Evolutionary conservation across 2,888 invertebrate species (phyloP).

Genomic region (Dryococelus australis): DNA sequence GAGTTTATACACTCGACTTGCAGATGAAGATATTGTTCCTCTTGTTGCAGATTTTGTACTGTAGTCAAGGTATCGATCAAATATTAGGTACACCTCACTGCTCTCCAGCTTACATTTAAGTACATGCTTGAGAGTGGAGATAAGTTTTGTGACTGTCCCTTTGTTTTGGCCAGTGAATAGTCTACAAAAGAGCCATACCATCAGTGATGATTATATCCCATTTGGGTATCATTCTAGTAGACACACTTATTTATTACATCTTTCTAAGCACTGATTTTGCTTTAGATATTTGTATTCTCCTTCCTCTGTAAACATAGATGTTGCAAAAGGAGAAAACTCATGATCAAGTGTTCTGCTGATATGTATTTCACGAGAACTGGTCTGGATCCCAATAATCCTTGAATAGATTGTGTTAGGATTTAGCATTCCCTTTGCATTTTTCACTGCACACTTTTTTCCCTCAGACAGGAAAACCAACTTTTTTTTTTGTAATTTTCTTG

Average conservation of each 20-base stretch:
- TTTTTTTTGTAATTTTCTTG: too few species aligned
- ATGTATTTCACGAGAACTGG: neutral
- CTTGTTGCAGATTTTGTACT: conserved; percentile 19
- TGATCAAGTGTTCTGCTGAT: neutral
- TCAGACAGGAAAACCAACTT: neutral
- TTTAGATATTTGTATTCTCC: neutral
- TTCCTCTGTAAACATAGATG: neutral
- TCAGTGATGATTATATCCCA: neutral
- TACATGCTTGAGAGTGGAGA: neutral
- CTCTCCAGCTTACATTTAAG: neutral
- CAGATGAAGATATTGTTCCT: conserved; percentile 5
- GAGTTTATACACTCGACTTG: neutral
- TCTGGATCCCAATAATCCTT: neutral
- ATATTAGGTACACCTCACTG: conserved; percentile 6
- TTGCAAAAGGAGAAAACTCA: neutral
- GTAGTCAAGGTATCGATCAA: neutral
- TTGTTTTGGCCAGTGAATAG: neutral
- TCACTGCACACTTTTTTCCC: neutral
- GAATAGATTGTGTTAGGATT: neutral
- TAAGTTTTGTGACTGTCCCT: too few species aligned
- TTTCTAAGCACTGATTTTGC: neutral
- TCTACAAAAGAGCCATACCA: neutral
- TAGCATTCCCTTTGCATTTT: neutral
- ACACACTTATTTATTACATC: neutral
- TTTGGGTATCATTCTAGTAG: neutral